phyloP scores from a whole-genome alignment of 30 jellyfish, hydroid and myxozoan genomes.

The Pelagia noctiluca region DNA sequence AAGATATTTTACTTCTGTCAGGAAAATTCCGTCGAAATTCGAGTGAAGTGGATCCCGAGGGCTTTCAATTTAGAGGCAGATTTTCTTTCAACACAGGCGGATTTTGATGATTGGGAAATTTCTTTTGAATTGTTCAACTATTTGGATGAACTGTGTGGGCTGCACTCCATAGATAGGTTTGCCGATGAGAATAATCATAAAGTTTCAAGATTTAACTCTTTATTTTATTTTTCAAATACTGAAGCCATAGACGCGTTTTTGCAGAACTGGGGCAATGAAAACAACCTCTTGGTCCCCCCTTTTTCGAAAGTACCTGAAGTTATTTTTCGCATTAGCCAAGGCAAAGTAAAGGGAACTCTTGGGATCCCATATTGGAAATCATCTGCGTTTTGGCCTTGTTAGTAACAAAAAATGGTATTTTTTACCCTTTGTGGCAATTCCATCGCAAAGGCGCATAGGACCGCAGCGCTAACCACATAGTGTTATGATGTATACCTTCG shows the following conservation, averaged over 20 bases:
- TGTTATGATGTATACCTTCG: too few species aligned
- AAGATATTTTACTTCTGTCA: too few species aligned
- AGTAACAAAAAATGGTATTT: too few species aligned
- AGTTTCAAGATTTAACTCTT: neutral
- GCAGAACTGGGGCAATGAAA: neutral
- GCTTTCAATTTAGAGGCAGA: neutral
- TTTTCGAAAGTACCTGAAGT: neutral
- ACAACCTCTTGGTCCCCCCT: constrained; percentile 6
- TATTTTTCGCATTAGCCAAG: neutral
- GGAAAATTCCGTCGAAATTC: neutral
- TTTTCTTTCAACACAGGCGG: neutral
- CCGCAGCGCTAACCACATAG: too few species aligned
- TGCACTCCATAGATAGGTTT: neutral
- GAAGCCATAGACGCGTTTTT: too few species aligned
- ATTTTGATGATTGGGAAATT: constrained; percentile 7
- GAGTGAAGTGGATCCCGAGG: constrained; percentile 3
- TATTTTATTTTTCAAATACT: too few species aligned
- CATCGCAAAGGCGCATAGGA: too few species aligned
- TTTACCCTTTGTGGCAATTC: too few species aligned
- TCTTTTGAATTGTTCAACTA: neutral
- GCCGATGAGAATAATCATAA: neutral
- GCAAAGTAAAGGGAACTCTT: too few species aligned
- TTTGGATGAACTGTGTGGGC: neutral
- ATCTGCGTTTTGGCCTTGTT: constrained; percentile 6
- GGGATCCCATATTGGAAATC: neutral